Evolutionary conservation across 92 coral and sea anemone species (phyloP).

Genomic region (Epizoanthus ramosus): DNA sequence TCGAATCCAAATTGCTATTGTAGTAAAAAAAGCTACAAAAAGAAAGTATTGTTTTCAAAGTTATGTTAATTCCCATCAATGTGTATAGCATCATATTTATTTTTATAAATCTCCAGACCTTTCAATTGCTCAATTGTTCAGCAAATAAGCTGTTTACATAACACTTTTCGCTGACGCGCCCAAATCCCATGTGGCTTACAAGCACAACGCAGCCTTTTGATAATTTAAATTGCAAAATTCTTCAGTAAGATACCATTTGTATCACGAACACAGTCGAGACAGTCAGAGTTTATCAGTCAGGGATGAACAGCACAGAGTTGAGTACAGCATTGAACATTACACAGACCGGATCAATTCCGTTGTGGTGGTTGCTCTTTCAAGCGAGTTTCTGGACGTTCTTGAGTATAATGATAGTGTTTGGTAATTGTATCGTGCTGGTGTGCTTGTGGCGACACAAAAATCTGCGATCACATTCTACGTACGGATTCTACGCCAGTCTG

Average conservation of each 20-base stretch:
- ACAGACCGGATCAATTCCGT: neutral
- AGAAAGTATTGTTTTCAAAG: too few relatives aligned
- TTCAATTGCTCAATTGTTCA: too few relatives aligned
- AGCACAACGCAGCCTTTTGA: neutral
- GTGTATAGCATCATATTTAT: too few relatives aligned
- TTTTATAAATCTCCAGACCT: too few relatives aligned
- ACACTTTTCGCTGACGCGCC: neutral
- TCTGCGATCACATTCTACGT: constrained; percentile 57
- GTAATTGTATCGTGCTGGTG: constrained; percentile 66
- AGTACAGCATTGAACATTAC: neutral
- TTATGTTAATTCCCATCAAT: too few relatives aligned
- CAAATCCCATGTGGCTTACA: constrained; percentile 30
- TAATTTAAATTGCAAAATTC: constrained; percentile 11
- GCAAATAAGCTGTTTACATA: neutral
- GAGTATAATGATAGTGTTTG: constrained; percentile 50
- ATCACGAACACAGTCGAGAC: neutral
- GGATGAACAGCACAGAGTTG: constrained; percentile 10
- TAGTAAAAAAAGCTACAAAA: too few relatives aligned
- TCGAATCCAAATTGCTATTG: too few relatives aligned
- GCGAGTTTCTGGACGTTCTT: constrained; percentile 61
- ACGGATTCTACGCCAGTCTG: constrained; percentile 74
- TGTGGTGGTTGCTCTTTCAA: constrained; percentile 66
- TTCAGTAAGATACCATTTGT: neutral
- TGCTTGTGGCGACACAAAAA: constrained; percentile 58
- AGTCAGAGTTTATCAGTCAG: neutral